These are phyloP conservation scores for Galbula dea DNA, from an alignment of 2,113 vertebrate species.

Conservation along the genomic window DNA sequence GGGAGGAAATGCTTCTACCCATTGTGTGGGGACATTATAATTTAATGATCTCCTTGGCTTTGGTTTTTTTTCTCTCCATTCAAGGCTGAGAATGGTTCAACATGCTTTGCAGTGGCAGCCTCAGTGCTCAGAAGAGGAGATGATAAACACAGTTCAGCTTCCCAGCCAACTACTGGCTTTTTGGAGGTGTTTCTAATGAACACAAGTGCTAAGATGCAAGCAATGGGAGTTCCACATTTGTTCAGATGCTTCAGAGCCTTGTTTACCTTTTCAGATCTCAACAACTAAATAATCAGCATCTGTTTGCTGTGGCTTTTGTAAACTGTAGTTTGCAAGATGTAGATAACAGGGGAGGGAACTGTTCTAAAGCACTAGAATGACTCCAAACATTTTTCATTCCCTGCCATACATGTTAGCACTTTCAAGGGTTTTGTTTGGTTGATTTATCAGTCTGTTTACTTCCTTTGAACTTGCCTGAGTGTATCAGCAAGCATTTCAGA, in stretches of 20 bases:
- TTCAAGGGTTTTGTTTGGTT: neutral
- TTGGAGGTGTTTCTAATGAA: constrained; percentile 12
- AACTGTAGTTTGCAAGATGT: constrained; percentile 4
- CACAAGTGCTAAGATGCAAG: constrained; percentile 3
- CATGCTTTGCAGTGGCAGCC: constrained; percentile 63
- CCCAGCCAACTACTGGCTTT: constrained; percentile 45
- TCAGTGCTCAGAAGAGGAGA: constrained; percentile 38
- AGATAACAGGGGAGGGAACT: constrained; percentile 10
- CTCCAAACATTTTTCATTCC: constrained; percentile 1
- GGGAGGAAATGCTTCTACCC: constrained; percentile 76
- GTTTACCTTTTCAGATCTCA: constrained; percentile 37
- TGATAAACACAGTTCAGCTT: constrained; percentile 47
- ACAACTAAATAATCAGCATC: constrained; percentile 29
- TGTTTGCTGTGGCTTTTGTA: neutral
- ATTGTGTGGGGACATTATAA: constrained; percentile 80
- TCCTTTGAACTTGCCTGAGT: neutral
- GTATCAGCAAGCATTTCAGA: neutral
- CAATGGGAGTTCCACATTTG: neutral
- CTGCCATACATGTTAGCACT: neutral
- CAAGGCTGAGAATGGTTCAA: constrained; percentile 59
- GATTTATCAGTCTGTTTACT: neutral
- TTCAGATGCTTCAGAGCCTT: constrained; percentile 1
- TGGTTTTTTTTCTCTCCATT: constrained; percentile 65
- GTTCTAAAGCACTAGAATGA: neutral
- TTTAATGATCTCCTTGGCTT: constrained; percentile 78